phyloP scores from a whole-genome alignment of 2,113 vertebrate species.

The Ranitomeya imitator region DNA sequence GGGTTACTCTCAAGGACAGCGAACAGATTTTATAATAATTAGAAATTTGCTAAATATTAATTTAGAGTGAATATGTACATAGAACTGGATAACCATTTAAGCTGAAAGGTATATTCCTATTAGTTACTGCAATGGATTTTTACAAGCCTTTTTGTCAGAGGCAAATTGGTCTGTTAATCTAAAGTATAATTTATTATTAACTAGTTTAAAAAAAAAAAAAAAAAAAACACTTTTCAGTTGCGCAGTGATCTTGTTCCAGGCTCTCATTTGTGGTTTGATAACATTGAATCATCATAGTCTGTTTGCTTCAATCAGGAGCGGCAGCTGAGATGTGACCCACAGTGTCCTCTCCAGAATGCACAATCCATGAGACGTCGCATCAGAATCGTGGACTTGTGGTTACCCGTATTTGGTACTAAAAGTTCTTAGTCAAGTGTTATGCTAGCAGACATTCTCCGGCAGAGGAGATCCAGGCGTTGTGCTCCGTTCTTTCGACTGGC shows the following conservation, averaged over 20 bases:
- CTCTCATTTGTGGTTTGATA: not conserved
- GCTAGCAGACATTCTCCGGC: conserved; percentile 17
- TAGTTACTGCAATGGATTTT: not conserved
- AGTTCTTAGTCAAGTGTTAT: not conserved
- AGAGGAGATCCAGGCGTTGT: not conserved
- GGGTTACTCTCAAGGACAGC: too few species aligned
- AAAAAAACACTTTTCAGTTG: not conserved
- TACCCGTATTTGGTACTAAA: conserved; percentile 4
- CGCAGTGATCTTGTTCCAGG: not conserved
- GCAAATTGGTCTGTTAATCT: not conserved
- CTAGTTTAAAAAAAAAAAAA: not conserved
- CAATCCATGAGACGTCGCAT: not conserved
- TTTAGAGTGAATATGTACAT: too few species aligned
- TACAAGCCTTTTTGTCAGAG: not conserved
- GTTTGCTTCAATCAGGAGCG: not conserved
- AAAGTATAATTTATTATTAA: not conserved
- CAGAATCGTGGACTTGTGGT: not conserved
- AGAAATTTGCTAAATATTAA: too few species aligned
- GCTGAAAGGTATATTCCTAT: not conserved
- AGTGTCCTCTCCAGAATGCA: not conserved
- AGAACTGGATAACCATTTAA: not conserved
- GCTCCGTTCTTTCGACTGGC: not conserved
- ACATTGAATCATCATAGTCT: too few species aligned
- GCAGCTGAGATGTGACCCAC: not conserved
- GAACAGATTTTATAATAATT: too few species aligned